phyloP scores from a whole-genome alignment of 2,113 vertebrate genomes.

The Pteropus alecto region DNA sequence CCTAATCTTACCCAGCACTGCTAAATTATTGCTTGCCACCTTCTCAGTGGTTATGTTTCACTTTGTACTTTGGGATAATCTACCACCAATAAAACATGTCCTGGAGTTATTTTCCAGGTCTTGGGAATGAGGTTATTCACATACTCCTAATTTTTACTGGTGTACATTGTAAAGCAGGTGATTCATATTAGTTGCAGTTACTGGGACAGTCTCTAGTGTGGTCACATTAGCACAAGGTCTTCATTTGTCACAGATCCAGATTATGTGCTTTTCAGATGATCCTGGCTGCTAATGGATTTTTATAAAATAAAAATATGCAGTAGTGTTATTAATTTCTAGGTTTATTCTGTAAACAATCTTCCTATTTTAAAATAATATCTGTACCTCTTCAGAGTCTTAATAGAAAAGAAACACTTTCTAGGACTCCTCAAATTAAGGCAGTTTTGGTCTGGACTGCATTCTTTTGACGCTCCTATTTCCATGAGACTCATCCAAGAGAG shows the following conservation, averaged over 20 bases:
- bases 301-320: background rate
- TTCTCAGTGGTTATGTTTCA: background rate
- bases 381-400: background rate
- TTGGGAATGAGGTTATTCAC: constrained; percentile 11
- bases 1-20: background rate
- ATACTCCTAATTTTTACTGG: background rate
- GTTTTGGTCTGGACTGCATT: background rate
- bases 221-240: background rate
- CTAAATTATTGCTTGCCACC: constrained; percentile 31
- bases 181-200: background rate
- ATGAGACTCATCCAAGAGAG: background rate
- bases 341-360: background rate
- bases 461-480: background rate
- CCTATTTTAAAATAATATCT: background rate
- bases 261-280: background rate
- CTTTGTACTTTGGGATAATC: constrained; percentile 4
- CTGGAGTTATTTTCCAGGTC: background rate
- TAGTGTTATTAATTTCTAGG: background rate
- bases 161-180: background rate
- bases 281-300: background rate
- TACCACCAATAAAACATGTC: background rate
- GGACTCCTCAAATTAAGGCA: background rate
- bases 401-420: background rate
- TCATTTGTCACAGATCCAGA: background rate
- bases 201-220: background rate